Evolutionary conservation across 2,888 invertebrate species (phyloP).

Genomic region (Gymnoscelis rufifasciata): DNA sequence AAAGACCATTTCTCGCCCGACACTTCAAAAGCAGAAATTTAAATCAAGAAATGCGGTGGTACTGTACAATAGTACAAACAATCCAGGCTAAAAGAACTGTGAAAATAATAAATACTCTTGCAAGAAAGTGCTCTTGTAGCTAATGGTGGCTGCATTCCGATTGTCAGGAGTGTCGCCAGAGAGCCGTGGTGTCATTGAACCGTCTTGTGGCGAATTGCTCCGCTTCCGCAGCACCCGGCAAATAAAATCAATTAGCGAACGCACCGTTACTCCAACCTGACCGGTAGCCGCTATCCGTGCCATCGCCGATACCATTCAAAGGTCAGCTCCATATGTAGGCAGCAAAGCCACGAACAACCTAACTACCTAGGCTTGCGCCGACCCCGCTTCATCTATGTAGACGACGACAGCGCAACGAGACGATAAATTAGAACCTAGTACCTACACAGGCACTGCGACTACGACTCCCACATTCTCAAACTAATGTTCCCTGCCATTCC

Average conservation of each 20-base stretch:
- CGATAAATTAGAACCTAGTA: constrained; percentile 30
- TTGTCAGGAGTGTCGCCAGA: constrained; percentile 45
- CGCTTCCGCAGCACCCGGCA: constrained; percentile 56
- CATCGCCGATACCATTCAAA: constrained; percentile 17
- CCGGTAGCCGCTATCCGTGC: constrained; percentile 18
- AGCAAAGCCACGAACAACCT: constrained; percentile 2
- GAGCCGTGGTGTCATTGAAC: constrained; percentile 69
- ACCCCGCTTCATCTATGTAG: constrained; percentile 13
- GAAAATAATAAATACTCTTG: constrained; percentile 38
- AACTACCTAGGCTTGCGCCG: constrained; percentile 9
- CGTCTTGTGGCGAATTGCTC: constrained; percentile 55
- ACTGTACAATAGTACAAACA: constrained; percentile 10
- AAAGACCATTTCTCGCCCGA: too few species aligned
- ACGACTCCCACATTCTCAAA: constrained; percentile 35
- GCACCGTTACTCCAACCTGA: constrained; percentile 42
- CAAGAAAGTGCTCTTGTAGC: constrained; percentile 36
- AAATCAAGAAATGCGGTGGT: background rate
- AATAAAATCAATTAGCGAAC: constrained; percentile 61
- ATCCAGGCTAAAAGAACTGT: constrained; percentile 33
- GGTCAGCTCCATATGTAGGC: constrained; percentile 13
- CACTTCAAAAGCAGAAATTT: too few species aligned
- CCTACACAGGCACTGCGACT: constrained; percentile 21
- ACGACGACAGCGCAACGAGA: constrained; percentile 18
- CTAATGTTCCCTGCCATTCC: constrained; percentile 44
- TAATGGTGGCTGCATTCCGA: constrained; percentile 58